phyloP scores from a whole-genome alignment of 2,113 vertebrate genomes.

The Apistogramma diplotaenia region DNA sequence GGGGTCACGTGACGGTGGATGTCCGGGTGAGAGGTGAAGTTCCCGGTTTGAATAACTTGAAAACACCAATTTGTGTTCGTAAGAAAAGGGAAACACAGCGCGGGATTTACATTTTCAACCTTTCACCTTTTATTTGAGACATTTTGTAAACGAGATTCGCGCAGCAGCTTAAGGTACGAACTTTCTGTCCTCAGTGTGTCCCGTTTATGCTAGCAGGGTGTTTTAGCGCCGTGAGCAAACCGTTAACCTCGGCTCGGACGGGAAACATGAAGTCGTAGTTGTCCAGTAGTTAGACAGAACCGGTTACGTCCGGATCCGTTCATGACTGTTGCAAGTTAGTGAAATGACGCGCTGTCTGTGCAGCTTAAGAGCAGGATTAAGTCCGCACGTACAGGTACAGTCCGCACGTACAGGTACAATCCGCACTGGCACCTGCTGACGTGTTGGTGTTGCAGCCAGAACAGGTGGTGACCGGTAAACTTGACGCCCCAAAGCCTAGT shows the following conservation, averaged over 20 bases:
- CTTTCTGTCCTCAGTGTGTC: rapidly evolving
- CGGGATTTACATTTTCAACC: background rate
- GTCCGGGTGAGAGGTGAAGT: background rate
- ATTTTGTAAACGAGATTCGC: background rate
- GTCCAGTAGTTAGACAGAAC: background rate
- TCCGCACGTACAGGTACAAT: background rate
- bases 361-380: background rate
- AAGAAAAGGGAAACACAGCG: background rate
- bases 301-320: background rate
- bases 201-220: background rate
- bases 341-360: background rate
- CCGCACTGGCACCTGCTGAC: background rate
- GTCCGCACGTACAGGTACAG: background rate
- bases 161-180: background rate
- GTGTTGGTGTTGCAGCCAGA: too few relatives aligned
- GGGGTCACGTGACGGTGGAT: background rate
- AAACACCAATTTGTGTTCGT: background rate
- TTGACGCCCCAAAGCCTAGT: too few relatives aligned
- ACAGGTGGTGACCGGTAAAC: too few relatives aligned
- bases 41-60: background rate
- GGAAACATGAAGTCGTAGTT: background rate
- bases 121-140: background rate
- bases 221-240: background rate
- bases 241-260: background rate
- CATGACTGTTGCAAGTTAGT: background rate